Conservation (phyloP, 1,140 invertebrate species). For the Mizuhopecten yessoensis region DNA sequence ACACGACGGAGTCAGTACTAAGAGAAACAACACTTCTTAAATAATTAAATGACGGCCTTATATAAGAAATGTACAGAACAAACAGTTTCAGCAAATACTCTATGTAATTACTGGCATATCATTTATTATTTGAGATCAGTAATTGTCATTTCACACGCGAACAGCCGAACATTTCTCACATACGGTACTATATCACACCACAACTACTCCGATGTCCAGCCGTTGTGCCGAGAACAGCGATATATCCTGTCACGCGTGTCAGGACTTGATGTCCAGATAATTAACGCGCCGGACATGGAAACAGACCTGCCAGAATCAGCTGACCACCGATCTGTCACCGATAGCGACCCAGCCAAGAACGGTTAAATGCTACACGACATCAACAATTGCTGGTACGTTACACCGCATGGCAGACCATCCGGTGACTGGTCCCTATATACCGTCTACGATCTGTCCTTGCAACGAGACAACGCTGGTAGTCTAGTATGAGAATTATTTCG, state of each 20-base stretch:
- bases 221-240: not conserved
- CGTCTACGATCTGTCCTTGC: not conserved
- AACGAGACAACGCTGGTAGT: too few species aligned
- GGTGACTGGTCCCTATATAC: not conserved
- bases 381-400: not conserved
- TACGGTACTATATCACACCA: not conserved
- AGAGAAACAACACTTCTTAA: too few species aligned
- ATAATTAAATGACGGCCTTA: too few species aligned
- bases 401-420: not conserved
- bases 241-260: not conserved
- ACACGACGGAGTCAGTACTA: too few species aligned
- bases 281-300: conserved; percentile 31
- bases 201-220: not conserved
- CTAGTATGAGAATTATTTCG: too few species aligned
- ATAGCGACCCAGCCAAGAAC: not conserved
- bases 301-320: conserved; percentile 18
- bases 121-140: conserved; percentile 3
- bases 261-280: conserved; percentile 3
- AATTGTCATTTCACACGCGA: not conserved
- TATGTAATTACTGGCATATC: not conserved
- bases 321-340: conserved; percentile 27
- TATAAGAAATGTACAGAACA: too few species aligned
- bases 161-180: not conserved
- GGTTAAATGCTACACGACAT: not conserved
- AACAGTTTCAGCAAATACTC: too few species aligned